Base-by-base conservation (phyloP, 2,888 invertebrate species). In the Agrochola circellaris region DNA sequence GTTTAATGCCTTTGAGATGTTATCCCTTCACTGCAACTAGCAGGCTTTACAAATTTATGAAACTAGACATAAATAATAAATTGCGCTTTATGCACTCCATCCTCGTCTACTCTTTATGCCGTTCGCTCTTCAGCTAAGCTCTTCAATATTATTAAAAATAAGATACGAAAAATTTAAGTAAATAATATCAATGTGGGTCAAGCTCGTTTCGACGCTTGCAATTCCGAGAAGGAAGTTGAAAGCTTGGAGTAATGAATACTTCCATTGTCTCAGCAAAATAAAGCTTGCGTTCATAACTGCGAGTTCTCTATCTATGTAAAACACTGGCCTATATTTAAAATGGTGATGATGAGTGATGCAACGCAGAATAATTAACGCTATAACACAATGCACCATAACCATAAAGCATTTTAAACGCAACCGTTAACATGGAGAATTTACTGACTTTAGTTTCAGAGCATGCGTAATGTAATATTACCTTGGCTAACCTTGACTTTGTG, bases 181-280 rank as follows among this genome's bases (percentile, higher is more conserved):
- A 84, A 88, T 84, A 77, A 81, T 74, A 87, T 79, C 76, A 79
- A 89, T 89, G 79, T 86, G 67, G 88, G 87, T 87, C 87, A 87
- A 87, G 83, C 82, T 83, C 54, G 73, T 73, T 77, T 79, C 66
- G 74, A 73, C 78, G 79, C 66, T 75, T 83, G 82, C 83, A 86
- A 81, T 89, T 88, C 88, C 72, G 66, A 86, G 88, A 90, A 90
- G 83, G 84, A 85, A 90, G 82, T 87, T 83, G 82, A 87, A 89
- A 87, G 81, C 85, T 88, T 83, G 72, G 83, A 84, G 82, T 82
- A 87, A 90, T 89, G 84, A 89, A 88, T 81, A 80, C 82, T 73
- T 62, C 87, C 86, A 91, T 93, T 92, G 92, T 92, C 42, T 85
- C 65, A 67, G 45, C 81, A 77, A 88, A 90, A 90, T 89, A 86